Conservation (phyloP, 2,888 invertebrate species). For the Rhodophaea formosa region DNA sequence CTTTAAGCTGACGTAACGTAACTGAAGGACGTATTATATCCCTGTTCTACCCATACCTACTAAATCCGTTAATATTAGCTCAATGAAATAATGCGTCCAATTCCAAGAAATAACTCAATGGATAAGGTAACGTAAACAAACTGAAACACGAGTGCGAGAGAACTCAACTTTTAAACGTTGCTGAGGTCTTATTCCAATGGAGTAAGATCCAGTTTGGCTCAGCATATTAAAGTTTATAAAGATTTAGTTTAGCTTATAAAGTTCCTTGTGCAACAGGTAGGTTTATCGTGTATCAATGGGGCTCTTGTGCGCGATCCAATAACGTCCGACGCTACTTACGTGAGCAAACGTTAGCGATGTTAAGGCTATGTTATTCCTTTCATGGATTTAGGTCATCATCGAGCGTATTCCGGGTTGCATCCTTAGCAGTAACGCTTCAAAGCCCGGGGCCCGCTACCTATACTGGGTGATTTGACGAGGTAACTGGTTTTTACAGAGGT, state of each 20-base stretch:
- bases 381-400: background rate
- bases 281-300: slow-evolving; percentile 48
- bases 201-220: background rate
- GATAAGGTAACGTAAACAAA: slow-evolving; percentile 54
- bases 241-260: slow-evolving; percentile 20
- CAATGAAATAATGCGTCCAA: slow-evolving; percentile 49
- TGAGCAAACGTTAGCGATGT: slow-evolving; percentile 50
- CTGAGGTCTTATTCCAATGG: background rate
- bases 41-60: no score
- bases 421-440: no score
- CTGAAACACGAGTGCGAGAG: slow-evolving; percentile 25
- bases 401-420: no score
- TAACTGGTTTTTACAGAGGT: no score
- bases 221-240: slow-evolving; percentile 7
- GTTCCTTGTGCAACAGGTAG: slow-evolving; percentile 18
- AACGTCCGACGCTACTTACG: slow-evolving; percentile 64
- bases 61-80: slow-evolving; percentile 39
- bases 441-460: no score
- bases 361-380: slow-evolving; percentile 36
- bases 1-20: background rate
- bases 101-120: slow-evolving; percentile 52
- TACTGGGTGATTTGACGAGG: no score
- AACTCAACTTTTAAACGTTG: slow-evolving; percentile 13
- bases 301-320: slow-evolving; percentile 65
- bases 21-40: background rate